These are phyloP conservation scores for Tichodroma muraria DNA, from an alignment of 2,113 vertebrate genomes.

Conservation along the genomic window DNA sequence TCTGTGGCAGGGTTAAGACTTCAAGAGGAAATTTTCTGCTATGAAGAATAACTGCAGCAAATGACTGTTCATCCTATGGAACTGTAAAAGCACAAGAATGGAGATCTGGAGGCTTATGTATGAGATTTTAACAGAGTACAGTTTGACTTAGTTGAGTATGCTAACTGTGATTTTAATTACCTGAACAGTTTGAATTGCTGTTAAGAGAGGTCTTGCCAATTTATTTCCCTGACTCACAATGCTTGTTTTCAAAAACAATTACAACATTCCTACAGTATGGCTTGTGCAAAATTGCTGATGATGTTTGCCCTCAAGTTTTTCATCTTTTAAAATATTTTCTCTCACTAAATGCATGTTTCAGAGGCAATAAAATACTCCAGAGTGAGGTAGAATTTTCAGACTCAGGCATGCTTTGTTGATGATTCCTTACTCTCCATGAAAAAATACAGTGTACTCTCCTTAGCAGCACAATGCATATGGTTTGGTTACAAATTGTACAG, in stretches of 20 bases:
- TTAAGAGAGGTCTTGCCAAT: background rate
- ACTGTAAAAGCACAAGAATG: background rate
- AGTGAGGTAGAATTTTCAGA: background rate
- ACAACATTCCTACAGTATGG: background rate
- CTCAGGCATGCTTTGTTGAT: background rate
- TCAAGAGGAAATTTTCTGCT: background rate
- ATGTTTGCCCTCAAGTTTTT: background rate
- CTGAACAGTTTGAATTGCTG: background rate
- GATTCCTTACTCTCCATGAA: background rate
- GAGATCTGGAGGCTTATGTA: background rate
- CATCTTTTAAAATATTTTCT: background rate
- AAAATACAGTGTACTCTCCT: background rate
- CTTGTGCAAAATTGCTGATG: background rate
- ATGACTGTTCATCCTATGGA: background rate
- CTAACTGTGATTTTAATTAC: background rate
- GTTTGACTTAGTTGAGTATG: background rate
- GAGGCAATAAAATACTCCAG: background rate
- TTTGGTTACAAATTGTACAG: background rate
- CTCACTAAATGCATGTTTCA: background rate
- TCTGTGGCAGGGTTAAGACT: background rate
- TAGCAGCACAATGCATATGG: background rate
- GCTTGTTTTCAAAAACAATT: background rate
- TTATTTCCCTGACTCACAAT: background rate
- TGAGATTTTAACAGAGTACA: background rate
- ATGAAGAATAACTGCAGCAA: background rate